Base-by-base conservation (phyloP, 2,888 invertebrate species). In the Cinara cedri region DNA sequence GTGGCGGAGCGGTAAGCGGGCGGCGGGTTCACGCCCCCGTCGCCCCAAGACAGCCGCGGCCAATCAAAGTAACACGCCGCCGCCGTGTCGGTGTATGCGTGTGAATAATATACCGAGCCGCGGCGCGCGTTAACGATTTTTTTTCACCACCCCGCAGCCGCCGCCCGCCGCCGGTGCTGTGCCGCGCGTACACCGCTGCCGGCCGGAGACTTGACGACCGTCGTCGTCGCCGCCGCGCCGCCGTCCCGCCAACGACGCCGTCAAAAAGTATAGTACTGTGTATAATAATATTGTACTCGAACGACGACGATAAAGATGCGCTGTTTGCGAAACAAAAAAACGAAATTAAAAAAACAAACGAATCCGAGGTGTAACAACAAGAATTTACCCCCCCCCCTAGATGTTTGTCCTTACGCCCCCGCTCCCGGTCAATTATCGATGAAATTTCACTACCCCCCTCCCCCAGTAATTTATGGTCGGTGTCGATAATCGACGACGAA, bases 1-100 rank as follows among this genome's bases (percentile, higher is more conserved):
- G 44, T 16, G 42, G 42, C 51, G 13, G 11, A 19, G 34, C 34
- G 42, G 42, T 24, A 16, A 26, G 51, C 76, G 76, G 78, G 78
- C 60, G 60, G 63, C 74, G 63, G 63, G 74, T 68, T 68, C 78
- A 68, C 78, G 78, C 78, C 76, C 76, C 76, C 76, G 76, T 66
- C 76, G 76, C 68, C 78, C 78, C 78, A 70, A 78, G 68, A 78
- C 68, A 46, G 78, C 78, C 78, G 78, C 24, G 78, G 78, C 78
- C 78, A 78, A 78, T 78, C 78, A 78, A 78, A 78, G 78, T 78
- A 60, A 70, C 70, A 70, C 68, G 70, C 68, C 70, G 78, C 57
- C 60, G 70, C 78, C 70, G 78, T 78, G 78, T 78, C 76, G 76
- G 76, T 49, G 76, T 68, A 62, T 70, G 78, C 70, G 78, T 78